Evolutionary conservation across 1,140 invertebrate species (phyloP), one percentile per base, ranked within the genome.

Genomic region (Lysiphlebus fabarum): DNA sequence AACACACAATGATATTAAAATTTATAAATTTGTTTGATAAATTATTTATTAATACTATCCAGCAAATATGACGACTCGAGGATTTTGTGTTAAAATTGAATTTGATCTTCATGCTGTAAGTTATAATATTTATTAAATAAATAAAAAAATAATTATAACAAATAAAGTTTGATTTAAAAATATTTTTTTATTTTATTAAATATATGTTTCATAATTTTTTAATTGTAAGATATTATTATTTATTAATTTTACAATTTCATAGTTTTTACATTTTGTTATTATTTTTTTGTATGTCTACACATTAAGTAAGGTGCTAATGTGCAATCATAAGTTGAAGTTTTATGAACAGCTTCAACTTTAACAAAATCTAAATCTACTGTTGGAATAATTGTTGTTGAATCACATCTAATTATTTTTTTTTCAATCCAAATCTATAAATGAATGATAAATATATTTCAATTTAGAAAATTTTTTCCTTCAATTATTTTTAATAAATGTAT

Each of bases 81-180:
- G 76, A 54, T 80, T 79, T 64, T 70, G 62, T 45, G 70, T 80
- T n/a, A 77, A 71, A 57, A 64, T 78, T 56, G 70, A 72, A 36
- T 53, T 80, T n/a, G 71, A 80, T 53, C 53, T 80, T 51, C 74
- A 79, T 58, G 76, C 77, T 43, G 77, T 79, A 67, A 67, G 71
- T 71, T 2, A 26, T 26, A 26, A 26, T 26, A 68, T 56, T 40
- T 34, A 53, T 44, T 45, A 26, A 45, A 14, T 34, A 40, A 17
- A 38, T 10, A 53, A 38, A 57, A 33, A 41, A 57, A 17, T 26
- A 11, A n/a, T 54, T n/a, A 10, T 34, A 12, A 12, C 49, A 8
- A 14, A 34, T 34, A 51, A 56, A 37, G 53, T 33, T 47, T 50
- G 45, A 7, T 8, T 8, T 53, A 53, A 33, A 26, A 26, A 47